These are phyloP conservation scores for Nannoperca obscura DNA, from an alignment of 2,797 vertebrate species.

Conservation along the genomic window DNA sequence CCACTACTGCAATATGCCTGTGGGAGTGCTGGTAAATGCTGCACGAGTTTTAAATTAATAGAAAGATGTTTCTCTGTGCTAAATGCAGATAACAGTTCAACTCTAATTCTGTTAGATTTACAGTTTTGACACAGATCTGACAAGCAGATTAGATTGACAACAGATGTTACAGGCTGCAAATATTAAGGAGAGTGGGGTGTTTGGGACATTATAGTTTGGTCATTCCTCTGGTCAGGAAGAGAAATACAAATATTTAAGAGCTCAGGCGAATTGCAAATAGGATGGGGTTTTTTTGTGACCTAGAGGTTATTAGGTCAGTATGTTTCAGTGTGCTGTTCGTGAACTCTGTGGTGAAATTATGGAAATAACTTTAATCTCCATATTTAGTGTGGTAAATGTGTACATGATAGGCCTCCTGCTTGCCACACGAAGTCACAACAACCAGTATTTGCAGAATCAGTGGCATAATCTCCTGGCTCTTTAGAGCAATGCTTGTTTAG, in stretches of 20 bases:
- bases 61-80: constrained; percentile 59
- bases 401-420: constrained; percentile 52
- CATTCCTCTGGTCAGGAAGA: constrained; percentile 6
- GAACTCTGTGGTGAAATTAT: constrained; percentile 48
- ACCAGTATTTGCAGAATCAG: constrained; percentile 41
- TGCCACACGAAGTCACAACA: constrained; percentile 41
- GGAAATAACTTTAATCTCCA: constrained; percentile 62
- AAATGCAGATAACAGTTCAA: constrained; percentile 51
- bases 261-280: neutral
- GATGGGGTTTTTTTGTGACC: constrained; percentile 12
- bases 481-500: constrained; percentile 56
- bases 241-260: constrained; percentile 1
- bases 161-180: neutral
- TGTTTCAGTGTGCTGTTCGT: constrained; percentile 35
- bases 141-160: neutral
- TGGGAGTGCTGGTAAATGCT: constrained; percentile 48
- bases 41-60: constrained; percentile 49
- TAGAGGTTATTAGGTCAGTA: constrained; percentile 51
- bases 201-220: neutral
- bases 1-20: constrained; percentile 61
- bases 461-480: constrained; percentile 53
- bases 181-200: constrained; percentile 4
- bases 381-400: constrained; percentile 66
- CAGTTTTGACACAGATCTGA: constrained; percentile 36
- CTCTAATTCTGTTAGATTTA: constrained; percentile 35